These are phyloP conservation scores for Vanessa tameamea DNA, from an alignment of 1,140 invertebrate genomes.

Conservation along the genomic window DNA sequence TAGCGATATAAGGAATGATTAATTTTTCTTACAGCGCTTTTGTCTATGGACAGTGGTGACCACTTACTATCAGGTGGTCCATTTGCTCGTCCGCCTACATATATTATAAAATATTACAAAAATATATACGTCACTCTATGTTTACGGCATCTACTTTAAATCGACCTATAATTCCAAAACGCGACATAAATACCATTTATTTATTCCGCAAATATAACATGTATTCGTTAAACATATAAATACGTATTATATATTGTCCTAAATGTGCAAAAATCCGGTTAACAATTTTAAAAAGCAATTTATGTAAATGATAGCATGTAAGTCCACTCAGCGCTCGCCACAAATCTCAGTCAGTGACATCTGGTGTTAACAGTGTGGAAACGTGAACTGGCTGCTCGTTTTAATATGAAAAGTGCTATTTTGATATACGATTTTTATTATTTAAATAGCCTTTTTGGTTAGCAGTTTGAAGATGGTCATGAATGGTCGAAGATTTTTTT, in stretches of 20 bases:
- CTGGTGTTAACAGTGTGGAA: constrained; percentile 5
- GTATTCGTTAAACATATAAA: neutral
- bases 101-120: no score
- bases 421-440: neutral
- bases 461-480: no score
- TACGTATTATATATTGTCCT: neutral
- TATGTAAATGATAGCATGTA: constrained; percentile 13
- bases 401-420: constrained; percentile 11
- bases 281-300: neutral
- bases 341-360: constrained; percentile 4
- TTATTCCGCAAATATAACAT: neutral
- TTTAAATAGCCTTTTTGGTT: neutral
- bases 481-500: no score
- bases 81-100: no score
- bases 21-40: no score
- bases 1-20: no score
- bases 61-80: no score
- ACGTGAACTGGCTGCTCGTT: constrained; percentile 1
- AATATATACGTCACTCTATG: no score
- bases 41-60: no score
- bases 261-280: constrained; percentile 10
- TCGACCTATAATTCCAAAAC: no score
- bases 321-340: constrained; percentile 2
- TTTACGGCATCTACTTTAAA: no score
- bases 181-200: no score